phyloP scores from a whole-genome alignment of 2,888 invertebrate genomes.

The Carabus problematicus region DNA sequence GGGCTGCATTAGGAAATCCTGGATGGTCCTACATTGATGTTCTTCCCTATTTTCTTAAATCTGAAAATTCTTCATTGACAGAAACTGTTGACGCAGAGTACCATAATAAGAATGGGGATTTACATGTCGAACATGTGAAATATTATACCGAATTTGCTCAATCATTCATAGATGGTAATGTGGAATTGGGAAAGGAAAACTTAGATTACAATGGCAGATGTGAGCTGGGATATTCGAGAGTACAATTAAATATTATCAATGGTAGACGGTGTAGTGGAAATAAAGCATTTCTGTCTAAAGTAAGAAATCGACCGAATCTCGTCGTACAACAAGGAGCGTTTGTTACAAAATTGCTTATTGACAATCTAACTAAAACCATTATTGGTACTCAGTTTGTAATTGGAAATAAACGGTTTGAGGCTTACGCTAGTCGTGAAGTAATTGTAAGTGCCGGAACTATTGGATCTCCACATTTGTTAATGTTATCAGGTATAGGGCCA shows the following conservation, averaged over 20 bases:
- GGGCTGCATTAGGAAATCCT: constrained; percentile 71
- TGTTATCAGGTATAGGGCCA: constrained; percentile 81
- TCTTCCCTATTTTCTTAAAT: constrained; percentile 74
- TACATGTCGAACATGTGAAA: constrained; percentile 65
- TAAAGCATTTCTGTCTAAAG: constrained; percentile 70
- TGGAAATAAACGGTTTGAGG: constrained; percentile 61
- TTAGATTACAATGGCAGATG: constrained; percentile 70
- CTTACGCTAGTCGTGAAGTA: constrained; percentile 72
- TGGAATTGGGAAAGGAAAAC: constrained; percentile 65
- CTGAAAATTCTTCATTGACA: constrained; percentile 72
- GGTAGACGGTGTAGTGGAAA: constrained; percentile 73
- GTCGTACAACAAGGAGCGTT: constrained; percentile 67
- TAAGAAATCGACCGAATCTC: constrained; percentile 67
- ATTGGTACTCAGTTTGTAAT: constrained; percentile 68
- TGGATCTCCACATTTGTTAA: constrained; percentile 78
- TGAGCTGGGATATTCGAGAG: constrained; percentile 67
- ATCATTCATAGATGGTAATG: constrained; percentile 68
- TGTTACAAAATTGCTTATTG: constrained; percentile 67
- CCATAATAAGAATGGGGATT: constrained; percentile 65
- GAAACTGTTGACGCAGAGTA: constrained; percentile 63
- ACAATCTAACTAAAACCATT: constrained; percentile 63
- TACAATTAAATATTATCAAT: constrained; percentile 70
- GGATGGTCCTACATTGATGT: constrained; percentile 75
- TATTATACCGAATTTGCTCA: constrained; percentile 63
- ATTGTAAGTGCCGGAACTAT: constrained; percentile 79